Evolutionary conservation across 2,888 invertebrate species (phyloP).

Genomic region (Cacoxenus indagator): DNA sequence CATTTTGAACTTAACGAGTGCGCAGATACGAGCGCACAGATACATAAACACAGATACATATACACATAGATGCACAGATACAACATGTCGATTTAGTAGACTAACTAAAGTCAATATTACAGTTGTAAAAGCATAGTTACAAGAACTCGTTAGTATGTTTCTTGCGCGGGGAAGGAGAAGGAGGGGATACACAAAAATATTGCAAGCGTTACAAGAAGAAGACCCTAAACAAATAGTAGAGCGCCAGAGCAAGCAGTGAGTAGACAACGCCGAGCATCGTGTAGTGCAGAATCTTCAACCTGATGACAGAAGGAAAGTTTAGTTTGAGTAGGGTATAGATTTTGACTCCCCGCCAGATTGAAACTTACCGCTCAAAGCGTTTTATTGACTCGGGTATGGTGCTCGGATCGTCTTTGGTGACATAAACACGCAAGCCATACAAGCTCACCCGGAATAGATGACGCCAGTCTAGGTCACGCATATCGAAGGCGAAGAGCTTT

Average conservation of each 20-base stretch:
- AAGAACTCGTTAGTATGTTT: conserved; percentile 23
- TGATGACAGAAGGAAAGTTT: conserved; percentile 37
- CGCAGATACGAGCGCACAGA: not conserved
- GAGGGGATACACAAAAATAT: conserved; percentile 24
- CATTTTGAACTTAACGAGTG: not conserved
- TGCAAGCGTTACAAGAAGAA: conserved; percentile 45
- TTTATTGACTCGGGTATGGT: conserved; percentile 78
- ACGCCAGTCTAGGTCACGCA: conserved; percentile 81
- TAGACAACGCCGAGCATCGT: conserved; percentile 55
- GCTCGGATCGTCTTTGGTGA: conserved; percentile 84
- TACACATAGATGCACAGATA: not conserved
- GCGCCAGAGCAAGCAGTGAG: conserved; percentile 47
- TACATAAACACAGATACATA: not conserved
- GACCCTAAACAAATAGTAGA: conserved; percentile 54
- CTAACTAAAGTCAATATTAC: not conserved
- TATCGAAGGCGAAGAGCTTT: conserved; percentile 81
- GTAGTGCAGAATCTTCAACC: conserved; percentile 62
- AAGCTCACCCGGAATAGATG: conserved; percentile 74
- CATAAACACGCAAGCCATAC: conserved; percentile 80
- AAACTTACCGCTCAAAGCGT: conserved; percentile 75
- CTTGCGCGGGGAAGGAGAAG: too few relatives aligned
- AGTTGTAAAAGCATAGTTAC: conserved; percentile 2
- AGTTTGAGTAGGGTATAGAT: not conserved
- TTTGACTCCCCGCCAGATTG: not conserved
- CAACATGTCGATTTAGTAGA: not conserved